A percentile compares a stretch with the other conserved stretches of the same genome.
Evolutionary conservation across 2,113 vertebrate genomes (phyloP).

Genomic region (Genyomyrus donnyi): DNA sequence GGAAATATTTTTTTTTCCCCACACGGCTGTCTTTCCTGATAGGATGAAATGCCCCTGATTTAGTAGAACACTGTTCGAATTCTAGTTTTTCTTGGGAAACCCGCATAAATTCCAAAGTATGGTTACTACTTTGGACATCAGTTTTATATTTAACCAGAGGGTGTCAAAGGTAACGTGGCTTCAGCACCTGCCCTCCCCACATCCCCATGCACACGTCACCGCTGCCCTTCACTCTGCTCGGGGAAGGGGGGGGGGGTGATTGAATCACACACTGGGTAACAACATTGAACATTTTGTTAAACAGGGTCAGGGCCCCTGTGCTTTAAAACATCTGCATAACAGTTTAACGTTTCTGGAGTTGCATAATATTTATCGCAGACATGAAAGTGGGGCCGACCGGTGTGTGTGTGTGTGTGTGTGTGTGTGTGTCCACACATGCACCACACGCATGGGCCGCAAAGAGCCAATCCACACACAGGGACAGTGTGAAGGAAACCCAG

Average conservation of each 20-base stretch:
- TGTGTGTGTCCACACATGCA: neutral
- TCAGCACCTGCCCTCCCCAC: neutral
- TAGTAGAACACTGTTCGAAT: neutral
- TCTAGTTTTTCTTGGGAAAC: neutral
- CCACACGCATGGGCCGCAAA: neutral
- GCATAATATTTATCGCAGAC: neutral
- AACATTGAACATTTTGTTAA: neutral
- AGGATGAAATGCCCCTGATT: neutral
- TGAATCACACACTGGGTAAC: neutral
- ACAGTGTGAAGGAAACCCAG: neutral
- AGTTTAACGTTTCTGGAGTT: neutral
- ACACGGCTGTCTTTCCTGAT: neutral
- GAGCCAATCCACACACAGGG: neutral
- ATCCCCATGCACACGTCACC: neutral
- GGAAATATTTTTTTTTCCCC: neutral
- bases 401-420: too few relatives aligned
- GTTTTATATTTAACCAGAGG: neutral
- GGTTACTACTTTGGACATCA: neutral
- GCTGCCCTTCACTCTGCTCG: neutral
- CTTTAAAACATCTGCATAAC: neutral
- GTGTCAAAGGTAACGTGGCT: neutral
- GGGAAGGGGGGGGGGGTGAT: neutral
- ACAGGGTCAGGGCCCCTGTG: neutral
- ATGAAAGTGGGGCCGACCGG: neutral
- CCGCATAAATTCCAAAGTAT: neutral